phyloP scores from a whole-genome alignment of 2,888 invertebrate genomes.

The Monopis laevigella region DNA sequence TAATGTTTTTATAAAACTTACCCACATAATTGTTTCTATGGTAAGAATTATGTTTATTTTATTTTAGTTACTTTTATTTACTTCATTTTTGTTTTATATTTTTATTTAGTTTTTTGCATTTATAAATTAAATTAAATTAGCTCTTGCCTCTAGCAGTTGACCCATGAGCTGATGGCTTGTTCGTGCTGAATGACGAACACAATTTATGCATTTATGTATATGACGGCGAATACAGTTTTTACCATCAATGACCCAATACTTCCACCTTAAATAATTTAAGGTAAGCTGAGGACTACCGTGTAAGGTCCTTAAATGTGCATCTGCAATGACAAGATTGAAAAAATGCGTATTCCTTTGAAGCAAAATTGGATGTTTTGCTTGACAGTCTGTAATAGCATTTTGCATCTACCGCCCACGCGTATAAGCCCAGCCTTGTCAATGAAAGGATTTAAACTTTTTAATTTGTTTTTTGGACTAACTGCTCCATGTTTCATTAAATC shows the following conservation, averaged over 20 bases:
- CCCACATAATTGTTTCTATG: no score
- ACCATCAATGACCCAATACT: constrained; percentile 22
- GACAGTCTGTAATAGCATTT: constrained; percentile 5
- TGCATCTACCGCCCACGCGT: constrained; percentile 18
- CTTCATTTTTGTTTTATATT: no score
- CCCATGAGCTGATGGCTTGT: constrained; percentile 15
- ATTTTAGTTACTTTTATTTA: no score
- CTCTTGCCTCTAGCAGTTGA: constrained; percentile 15
- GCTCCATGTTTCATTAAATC: constrained; percentile 1
- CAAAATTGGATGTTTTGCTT: constrained; percentile 18
- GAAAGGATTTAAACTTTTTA: constrained; percentile 14
- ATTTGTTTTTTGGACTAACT: constrained; percentile 11
- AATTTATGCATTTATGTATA: constrained; percentile 21
- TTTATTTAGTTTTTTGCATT: no score
- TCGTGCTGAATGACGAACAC: constrained; percentile 14
- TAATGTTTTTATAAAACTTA: no score
- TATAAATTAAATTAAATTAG: no score
- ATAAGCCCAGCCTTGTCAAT: constrained; percentile 15
- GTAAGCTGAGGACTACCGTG: constrained; percentile 23
- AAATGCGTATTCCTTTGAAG: constrained; percentile 18
- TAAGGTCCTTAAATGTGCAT: constrained; percentile 20
- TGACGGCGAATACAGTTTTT: constrained; percentile 19
- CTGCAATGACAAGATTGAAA: constrained; percentile 19
- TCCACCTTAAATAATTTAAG: constrained; percentile 21
- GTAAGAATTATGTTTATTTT: no score